Evolutionary conservation across 2,113 vertebrate species (phyloP).

Genomic region (Austrofundulus limnaeus): DNA sequence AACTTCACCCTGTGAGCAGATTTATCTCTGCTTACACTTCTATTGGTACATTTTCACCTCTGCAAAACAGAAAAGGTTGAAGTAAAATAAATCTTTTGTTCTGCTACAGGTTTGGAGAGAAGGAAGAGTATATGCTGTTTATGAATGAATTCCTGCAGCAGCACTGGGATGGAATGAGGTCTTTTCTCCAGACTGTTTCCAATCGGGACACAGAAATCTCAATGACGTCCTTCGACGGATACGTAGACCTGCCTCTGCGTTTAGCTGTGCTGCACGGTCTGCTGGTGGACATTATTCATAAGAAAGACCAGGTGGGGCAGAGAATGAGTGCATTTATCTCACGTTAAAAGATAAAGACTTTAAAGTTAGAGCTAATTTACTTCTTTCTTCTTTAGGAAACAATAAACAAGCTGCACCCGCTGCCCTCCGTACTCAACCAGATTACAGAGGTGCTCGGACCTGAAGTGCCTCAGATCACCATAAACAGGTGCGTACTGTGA

Average conservation of each 20-base stretch:
- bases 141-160: slow-evolving; percentile 92
- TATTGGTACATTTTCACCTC: no score
- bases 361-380: slow-evolving; percentile 11
- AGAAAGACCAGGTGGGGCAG: slow-evolving; percentile 82
- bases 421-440: slow-evolving; percentile 89
- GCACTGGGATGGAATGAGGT: slow-evolving; percentile 84
- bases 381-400: slow-evolving; percentile 76
- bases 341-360: no score
- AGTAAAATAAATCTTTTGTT: background rate
- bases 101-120: slow-evolving; percentile 88
- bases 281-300: slow-evolving; percentile 87
- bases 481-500: slow-evolving; percentile 56
- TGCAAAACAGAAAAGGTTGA: background rate
- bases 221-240: slow-evolving; percentile 83
- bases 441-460: slow-evolving; percentile 80
- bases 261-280: slow-evolving; percentile 90
- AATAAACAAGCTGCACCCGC: slow-evolving; percentile 83
- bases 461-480: slow-evolving; percentile 58
- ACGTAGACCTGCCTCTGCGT: slow-evolving; percentile 87
- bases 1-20: slow-evolving; percentile 88
- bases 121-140: slow-evolving; percentile 96
- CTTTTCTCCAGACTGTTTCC: slow-evolving; percentile 85
- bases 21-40: background rate
- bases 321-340: background rate
- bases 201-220: slow-evolving; percentile 73